These are phyloP conservation scores for Drosophila pegasa DNA, from an alignment of 2,888 invertebrate species.

Conservation along the genomic window DNA sequence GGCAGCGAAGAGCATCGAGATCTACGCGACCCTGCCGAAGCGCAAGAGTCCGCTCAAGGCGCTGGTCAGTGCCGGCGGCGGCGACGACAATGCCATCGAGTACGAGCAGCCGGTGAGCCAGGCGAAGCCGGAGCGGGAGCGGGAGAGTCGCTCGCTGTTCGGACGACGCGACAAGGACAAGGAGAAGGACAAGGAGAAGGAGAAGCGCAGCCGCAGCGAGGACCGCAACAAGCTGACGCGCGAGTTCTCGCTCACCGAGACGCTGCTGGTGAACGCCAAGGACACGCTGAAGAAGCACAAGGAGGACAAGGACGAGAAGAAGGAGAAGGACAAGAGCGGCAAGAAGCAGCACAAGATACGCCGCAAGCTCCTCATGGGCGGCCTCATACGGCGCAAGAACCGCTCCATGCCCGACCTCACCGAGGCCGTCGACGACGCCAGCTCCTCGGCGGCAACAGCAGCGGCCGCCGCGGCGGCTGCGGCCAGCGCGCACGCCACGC, in stretches of 20 bases:
- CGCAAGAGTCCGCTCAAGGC: slow-evolving; percentile 90
- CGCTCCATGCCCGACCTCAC: slow-evolving; percentile 96
- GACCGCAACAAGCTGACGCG: slow-evolving; percentile 92
- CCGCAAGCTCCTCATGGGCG: slow-evolving; percentile 94
- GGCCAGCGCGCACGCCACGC: slow-evolving; percentile 36
- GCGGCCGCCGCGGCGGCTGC: slow-evolving; percentile 47
- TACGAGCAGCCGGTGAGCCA: slow-evolving; percentile 85
- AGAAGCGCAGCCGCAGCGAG: slow-evolving; percentile 93
- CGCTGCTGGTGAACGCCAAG: slow-evolving; percentile 85
- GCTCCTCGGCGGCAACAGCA: slow-evolving; percentile 46
- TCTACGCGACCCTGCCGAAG: slow-evolving; percentile 95
- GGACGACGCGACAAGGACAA: slow-evolving; percentile 87
- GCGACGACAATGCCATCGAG: slow-evolving; percentile 88
- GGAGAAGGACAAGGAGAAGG: slow-evolving; percentile 82
- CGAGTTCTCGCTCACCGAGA: slow-evolving; percentile 89
- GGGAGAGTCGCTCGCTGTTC: slow-evolving; percentile 89
- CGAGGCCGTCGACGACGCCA: slow-evolving; percentile 88
- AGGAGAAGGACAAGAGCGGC: slow-evolving; percentile 90
- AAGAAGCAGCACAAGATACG: slow-evolving; percentile 96
- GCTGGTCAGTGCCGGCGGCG: slow-evolving; percentile 41
- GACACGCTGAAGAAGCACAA: slow-evolving; percentile 87
- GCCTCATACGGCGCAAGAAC: slow-evolving; percentile 94
- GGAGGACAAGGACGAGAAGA: slow-evolving; percentile 88
- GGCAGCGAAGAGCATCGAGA: slow-evolving; percentile 90
- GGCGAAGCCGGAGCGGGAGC: slow-evolving; percentile 88